A percentile compares a stretch with the other conserved stretches of the same genome.
phyloP scores from a whole-genome alignment of 2,888 invertebrate genomes.

The Epinotia nisella region DNA sequence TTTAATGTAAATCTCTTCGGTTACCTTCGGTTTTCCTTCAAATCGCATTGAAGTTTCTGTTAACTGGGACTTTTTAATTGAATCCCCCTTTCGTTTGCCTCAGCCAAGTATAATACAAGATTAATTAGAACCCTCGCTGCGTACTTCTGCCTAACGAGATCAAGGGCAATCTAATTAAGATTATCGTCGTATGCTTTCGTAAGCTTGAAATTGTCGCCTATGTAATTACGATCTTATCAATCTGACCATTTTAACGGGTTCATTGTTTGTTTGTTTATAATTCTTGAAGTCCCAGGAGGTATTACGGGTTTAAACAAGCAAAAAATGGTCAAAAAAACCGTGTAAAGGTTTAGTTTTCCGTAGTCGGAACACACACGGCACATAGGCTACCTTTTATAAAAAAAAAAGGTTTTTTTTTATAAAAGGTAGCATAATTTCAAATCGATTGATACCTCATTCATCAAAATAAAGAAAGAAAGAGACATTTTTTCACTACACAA shows the following conservation, averaged over 20 bases:
- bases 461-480: too few species aligned
- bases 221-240: constrained; percentile 37
- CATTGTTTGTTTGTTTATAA: neutral
- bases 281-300: neutral
- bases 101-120: constrained; percentile 21
- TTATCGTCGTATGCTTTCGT: constrained; percentile 26
- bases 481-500: too few species aligned
- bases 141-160: constrained; percentile 25
- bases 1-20: too few species aligned
- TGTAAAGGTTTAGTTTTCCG: too few species aligned
- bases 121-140: constrained; percentile 22
- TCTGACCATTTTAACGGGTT: constrained; percentile 9
- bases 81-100: neutral
- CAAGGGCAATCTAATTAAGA: constrained; percentile 37
- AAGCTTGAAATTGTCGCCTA: constrained; percentile 22
- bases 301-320: too few species aligned
- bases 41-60: neutral
- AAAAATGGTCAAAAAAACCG: too few species aligned
- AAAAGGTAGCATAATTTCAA: too few species aligned
- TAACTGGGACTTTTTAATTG: neutral
- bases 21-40: neutral
- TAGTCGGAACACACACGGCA: too few species aligned
- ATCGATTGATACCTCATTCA: too few species aligned
- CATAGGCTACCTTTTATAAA: too few species aligned
- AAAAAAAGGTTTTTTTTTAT: too few species aligned